A percentile compares a stretch with the other conserved stretches of the same genome.
phyloP scores from a whole-genome alignment of 2,888 invertebrate species.

The Philonicus albiceps region DNA sequence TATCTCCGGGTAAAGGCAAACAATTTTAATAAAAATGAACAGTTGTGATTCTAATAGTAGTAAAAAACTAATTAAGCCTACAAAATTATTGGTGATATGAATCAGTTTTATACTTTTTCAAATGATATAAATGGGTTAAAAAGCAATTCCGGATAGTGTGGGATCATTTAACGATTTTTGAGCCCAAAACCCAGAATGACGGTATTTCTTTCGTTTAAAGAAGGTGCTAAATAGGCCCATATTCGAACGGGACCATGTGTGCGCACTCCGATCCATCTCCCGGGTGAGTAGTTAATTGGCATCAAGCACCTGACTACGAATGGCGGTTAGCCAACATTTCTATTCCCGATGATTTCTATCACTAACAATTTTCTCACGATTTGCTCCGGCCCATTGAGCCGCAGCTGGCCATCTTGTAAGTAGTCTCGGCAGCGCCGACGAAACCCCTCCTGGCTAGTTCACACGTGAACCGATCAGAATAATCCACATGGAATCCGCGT shows the following conservation, averaged over 20 bases:
- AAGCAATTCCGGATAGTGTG: neutral
- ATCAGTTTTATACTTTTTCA: too few relatives aligned
- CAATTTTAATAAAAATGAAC: too few relatives aligned
- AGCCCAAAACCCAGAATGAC: neutral
- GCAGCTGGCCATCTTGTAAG: neutral
- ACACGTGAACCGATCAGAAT: neutral
- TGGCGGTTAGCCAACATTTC: neutral
- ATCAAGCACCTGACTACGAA: neutral
- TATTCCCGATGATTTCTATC: conserved; percentile 10
- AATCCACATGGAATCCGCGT: neutral
- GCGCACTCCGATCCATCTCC: too few relatives aligned
- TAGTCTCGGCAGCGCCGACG: neutral
- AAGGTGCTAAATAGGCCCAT: neutral
- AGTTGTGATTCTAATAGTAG: too few relatives aligned
- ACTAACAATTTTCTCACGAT: conserved; percentile 20
- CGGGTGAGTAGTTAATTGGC: neutral
- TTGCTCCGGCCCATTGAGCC: neutral
- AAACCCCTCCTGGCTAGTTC: neutral
- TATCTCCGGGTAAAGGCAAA: too few relatives aligned
- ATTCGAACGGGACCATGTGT: neutral
- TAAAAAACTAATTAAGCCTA: too few relatives aligned
- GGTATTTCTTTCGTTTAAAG: neutral
- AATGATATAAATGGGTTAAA: neutral
- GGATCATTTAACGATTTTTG: neutral
- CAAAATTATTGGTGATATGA: too few relatives aligned